Conservation (phyloP, 2,113 vertebrate genomes). For the Aldabrachelys gigantea region DNA sequence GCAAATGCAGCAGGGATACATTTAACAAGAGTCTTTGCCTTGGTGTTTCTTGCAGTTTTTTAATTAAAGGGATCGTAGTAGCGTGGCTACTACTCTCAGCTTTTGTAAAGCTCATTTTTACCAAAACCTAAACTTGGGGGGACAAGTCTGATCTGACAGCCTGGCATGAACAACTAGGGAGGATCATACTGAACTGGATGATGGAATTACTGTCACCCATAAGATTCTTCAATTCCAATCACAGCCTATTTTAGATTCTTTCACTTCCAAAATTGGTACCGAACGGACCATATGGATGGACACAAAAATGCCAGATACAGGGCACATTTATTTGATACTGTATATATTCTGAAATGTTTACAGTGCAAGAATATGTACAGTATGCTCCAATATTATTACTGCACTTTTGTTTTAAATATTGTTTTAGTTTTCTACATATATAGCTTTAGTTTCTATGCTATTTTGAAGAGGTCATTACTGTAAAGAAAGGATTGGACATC, state of each 20-base stretch:
- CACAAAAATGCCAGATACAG: not conserved
- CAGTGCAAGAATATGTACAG: not conserved
- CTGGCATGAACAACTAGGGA: not conserved
- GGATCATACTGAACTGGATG: not conserved
- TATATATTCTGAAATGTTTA: not conserved
- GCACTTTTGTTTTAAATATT: not conserved
- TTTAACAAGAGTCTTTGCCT: not conserved
- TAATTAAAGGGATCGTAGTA: not conserved
- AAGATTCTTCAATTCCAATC: not conserved
- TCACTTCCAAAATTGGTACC: not conserved
- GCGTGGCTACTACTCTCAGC: not conserved
- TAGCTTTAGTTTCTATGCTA: not conserved
- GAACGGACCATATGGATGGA: not conserved
- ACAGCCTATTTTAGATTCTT: not conserved
- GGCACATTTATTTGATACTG: not conserved
- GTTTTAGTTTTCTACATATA: not conserved
- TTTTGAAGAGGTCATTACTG: no score
- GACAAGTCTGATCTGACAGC: not conserved
- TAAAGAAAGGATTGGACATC: not conserved
- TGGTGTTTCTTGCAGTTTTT: no score
- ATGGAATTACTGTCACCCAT: not conserved
- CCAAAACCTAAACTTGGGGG: not conserved
- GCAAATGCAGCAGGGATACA: not conserved
- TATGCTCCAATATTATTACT: not conserved
- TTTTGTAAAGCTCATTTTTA: not conserved